phyloP scores from a whole-genome alignment of 2,797 vertebrate genomes.

The Malacoraja senta region DNA sequence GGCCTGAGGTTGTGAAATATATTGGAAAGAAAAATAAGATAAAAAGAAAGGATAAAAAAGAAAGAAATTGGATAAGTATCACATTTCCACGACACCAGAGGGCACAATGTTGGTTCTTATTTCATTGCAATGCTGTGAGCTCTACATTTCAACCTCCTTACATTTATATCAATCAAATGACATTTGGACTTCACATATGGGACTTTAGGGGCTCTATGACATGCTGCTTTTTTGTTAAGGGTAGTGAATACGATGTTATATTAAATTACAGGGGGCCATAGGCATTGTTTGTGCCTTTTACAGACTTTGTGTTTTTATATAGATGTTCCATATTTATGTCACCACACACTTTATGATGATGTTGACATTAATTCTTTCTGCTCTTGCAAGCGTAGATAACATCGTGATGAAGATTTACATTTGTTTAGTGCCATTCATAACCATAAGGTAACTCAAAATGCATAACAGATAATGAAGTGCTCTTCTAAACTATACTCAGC shows the following conservation, averaged over 20 bases:
- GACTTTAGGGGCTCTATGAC: not conserved
- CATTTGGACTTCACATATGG: too few relatives aligned
- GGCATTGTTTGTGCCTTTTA: not conserved
- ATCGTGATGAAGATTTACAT: too few relatives aligned
- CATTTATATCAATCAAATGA: not conserved
- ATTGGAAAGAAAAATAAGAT: not conserved
- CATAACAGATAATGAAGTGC: too few relatives aligned
- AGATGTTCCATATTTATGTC: not conserved
- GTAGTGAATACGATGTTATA: not conserved
- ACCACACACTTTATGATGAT: not conserved
- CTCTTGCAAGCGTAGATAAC: not conserved
- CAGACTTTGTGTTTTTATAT: not conserved
- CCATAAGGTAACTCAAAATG: too few relatives aligned
- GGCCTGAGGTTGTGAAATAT: not conserved
- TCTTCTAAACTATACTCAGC: too few relatives aligned
- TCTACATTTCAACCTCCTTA: not conserved
- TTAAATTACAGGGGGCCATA: not conserved
- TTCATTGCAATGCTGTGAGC: not conserved
- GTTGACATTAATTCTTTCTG: not conserved
- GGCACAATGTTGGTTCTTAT: not conserved
- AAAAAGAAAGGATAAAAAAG: not conserved
- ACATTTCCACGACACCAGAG: not conserved
- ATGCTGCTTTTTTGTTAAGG: not conserved
- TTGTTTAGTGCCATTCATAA: too few relatives aligned
- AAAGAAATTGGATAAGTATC: not conserved